Evolutionary conservation across 2,888 invertebrate species (phyloP).

Genomic region (Teinopalpus imperialis): DNA sequence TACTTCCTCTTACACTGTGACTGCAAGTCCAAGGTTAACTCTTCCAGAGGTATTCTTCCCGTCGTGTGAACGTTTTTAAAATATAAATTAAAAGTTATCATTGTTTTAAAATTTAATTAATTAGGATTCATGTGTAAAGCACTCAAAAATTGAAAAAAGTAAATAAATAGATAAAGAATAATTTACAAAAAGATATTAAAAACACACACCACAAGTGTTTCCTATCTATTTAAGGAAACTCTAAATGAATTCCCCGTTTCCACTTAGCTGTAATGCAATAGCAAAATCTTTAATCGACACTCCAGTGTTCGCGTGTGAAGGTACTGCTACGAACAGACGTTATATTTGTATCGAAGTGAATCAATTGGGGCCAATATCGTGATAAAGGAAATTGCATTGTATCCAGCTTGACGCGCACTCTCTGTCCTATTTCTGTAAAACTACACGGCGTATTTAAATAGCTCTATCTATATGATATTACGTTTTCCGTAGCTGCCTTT

Average conservation of each 20-base stretch:
- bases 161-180: too few species aligned
- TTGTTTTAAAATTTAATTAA: too few species aligned
- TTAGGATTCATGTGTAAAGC: too few species aligned
- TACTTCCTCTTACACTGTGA: too few species aligned
- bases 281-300: neutral
- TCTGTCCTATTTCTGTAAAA: conserved; percentile 7
- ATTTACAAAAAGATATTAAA: too few species aligned
- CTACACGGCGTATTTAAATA: conserved; percentile 1
- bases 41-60: too few species aligned
- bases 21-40: too few species aligned
- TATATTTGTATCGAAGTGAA: conserved; percentile 22
- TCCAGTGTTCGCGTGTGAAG: neutral
- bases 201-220: too few species aligned
- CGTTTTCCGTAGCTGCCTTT: too few species aligned
- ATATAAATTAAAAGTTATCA: too few species aligned
- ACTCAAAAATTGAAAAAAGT: too few species aligned
- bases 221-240: neutral
- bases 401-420: conserved; percentile 9
- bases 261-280: conserved; percentile 7
- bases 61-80: too few species aligned
- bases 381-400: conserved; percentile 25
- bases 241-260: neutral
- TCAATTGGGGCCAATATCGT: conserved; percentile 22
- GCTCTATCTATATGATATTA: neutral
- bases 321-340: conserved; percentile 5